These are phyloP conservation scores for Busseola fusca DNA, from an alignment of 2,888 invertebrate genomes.

Conservation along the genomic window DNA sequence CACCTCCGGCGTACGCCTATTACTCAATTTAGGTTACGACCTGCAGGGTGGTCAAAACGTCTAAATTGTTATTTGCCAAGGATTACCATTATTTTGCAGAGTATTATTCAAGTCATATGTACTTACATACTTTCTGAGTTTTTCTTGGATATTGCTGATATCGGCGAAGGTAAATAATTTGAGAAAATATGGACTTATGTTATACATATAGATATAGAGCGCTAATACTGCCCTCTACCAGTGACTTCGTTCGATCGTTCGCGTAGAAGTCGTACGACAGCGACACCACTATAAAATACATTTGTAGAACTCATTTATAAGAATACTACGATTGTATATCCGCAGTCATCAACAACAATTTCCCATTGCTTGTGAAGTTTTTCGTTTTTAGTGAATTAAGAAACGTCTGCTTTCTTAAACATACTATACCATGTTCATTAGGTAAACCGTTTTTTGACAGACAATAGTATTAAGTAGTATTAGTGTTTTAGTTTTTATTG, in stretches of 20 bases:
- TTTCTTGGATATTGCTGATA: neutral
- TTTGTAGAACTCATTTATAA: neutral
- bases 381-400: too few species aligned
- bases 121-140: neutral
- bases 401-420: too few species aligned
- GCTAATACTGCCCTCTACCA: too few species aligned
- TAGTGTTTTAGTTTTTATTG: too few species aligned
- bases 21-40: conserved; percentile 67
- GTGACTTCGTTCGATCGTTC: too few species aligned
- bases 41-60: conserved; percentile 54
- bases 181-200: neutral
- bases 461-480: too few species aligned
- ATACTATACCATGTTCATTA: too few species aligned
- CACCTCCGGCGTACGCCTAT: conserved; percentile 70
- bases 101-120: neutral
- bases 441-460: too few species aligned
- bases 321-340: neutral
- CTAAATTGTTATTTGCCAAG: neutral
- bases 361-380: too few species aligned
- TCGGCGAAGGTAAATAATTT: too few species aligned
- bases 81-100: neutral
- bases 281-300: too few species aligned
- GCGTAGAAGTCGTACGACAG: neutral
- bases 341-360: too few species aligned
- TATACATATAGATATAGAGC: neutral